Percentiles rank a stretch among this genome's conserved stretches.
phyloP scores from a whole-genome alignment of 1,140 invertebrate genomes.

The Caerostris darwini region DNA sequence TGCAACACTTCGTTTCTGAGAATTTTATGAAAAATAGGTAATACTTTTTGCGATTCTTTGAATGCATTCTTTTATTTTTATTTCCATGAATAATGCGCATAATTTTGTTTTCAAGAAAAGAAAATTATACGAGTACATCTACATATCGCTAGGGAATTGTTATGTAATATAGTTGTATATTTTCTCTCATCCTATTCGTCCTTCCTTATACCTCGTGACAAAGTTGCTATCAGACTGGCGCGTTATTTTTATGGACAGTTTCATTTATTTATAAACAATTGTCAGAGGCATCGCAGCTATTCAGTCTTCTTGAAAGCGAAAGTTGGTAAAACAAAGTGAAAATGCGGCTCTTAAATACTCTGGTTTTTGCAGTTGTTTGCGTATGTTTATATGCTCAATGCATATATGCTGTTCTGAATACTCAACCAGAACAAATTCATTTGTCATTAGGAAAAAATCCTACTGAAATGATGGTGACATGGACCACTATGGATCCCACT shows the following conservation, averaged over 20 bases:
- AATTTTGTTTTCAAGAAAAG: background rate
- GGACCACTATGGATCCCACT: constrained; percentile 91
- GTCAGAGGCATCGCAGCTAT: background rate
- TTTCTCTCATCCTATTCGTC: constrained; percentile 1
- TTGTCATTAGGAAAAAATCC: constrained; percentile 83
- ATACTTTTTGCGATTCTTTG: constrained; percentile 20
- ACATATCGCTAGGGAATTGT: background rate
- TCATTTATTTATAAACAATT: background rate
- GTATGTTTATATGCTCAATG: background rate
- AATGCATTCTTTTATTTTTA: background rate
- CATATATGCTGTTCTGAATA: constrained; percentile 25
- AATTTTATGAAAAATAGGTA: constrained; percentile 34
- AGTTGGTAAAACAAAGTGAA: background rate
- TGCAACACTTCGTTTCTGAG: background rate
- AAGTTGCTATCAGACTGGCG: background rate
- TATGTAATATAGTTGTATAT: constrained; percentile 4
- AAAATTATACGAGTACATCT: background rate
- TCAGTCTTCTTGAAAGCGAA: background rate
- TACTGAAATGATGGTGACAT: constrained; percentile 91
- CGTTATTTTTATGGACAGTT: background rate
- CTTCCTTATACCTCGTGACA: constrained; percentile 38
- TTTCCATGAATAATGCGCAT: background rate
- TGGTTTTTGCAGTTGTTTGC: background rate
- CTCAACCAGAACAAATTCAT: constrained; percentile 87
- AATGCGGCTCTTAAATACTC: background rate